Percentiles rank a stretch among this genome's conserved stretches.
Conservation (phyloP, 1,140 invertebrate species). For the Pseudomyrmex gracilis region DNA sequence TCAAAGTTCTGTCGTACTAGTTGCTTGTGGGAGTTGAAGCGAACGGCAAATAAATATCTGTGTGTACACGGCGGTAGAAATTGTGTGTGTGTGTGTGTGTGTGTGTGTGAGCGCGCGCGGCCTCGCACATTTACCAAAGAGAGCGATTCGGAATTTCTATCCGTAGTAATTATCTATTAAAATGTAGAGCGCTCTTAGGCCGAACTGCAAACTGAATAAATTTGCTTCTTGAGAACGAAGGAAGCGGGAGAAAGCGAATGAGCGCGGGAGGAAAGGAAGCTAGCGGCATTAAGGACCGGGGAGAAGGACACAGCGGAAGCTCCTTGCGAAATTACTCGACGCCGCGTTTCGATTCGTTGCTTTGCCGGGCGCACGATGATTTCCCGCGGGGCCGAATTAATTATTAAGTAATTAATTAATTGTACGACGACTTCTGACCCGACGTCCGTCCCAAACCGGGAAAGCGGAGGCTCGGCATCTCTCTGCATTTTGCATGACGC, state of each 20-base stretch:
- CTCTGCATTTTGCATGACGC: constrained; percentile 25
- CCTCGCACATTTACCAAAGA: constrained; percentile 20
- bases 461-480: constrained; percentile 5
- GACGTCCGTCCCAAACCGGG: neutral
- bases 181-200: constrained; percentile 53
- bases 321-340: constrained; percentile 51
- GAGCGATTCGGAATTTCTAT: constrained; percentile 52
- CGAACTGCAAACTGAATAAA: constrained; percentile 59
- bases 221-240: constrained; percentile 46
- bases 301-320: constrained; percentile 45
- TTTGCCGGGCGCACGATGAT: constrained; percentile 41
- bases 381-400: constrained; percentile 58
- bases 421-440: constrained; percentile 37
- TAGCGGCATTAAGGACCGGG: constrained; percentile 30
- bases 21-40: constrained; percentile 24
- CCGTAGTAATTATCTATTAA: constrained; percentile 59
- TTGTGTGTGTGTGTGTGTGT: no score
- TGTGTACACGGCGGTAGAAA: neutral
- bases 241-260: neutral
- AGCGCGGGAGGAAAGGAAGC: neutral
- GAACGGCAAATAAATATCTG: constrained; percentile 46
- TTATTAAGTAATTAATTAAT: constrained; percentile 66
- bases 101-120: neutral
- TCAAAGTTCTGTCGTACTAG: constrained; percentile 7
- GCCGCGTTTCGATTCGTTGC: constrained; percentile 56